These are phyloP conservation scores for Leptosomus discolor DNA, from an alignment of 2,113 vertebrate genomes.

Conservation along the genomic window DNA sequence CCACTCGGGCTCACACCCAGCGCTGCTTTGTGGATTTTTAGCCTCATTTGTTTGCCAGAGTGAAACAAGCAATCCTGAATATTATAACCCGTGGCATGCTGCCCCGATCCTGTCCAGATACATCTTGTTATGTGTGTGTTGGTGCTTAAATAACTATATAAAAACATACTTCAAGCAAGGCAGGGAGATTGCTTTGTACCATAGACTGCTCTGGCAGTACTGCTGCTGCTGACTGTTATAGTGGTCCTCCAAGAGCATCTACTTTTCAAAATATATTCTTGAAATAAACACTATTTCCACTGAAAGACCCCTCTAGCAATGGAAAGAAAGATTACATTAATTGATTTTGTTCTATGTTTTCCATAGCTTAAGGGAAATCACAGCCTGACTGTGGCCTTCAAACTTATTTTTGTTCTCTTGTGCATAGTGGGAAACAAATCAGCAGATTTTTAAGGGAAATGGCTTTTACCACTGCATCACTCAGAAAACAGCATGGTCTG, in stretches of 20 bases:
- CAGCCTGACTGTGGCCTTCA: neutral
- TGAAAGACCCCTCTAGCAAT: neutral
- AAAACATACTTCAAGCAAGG: neutral
- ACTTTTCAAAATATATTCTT: neutral
- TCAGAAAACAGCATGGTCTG: neutral
- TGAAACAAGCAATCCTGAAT: neutral
- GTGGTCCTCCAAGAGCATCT: neutral
- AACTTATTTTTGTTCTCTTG: neutral
- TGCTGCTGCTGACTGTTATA: neutral
- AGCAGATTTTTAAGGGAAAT: neutral
- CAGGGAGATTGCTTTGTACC: neutral
- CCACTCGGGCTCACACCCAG: neutral
- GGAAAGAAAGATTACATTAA: neutral
- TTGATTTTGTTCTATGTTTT: neutral
- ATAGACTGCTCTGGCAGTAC: neutral
- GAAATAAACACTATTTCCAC: neutral
- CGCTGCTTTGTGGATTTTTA: neutral
- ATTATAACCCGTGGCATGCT: neutral
- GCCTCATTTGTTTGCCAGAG: neutral
- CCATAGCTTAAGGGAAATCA: neutral
- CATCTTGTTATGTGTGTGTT: neutral
- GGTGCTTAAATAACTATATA: neutral
- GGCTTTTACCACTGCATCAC: neutral
- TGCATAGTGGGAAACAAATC: neutral
- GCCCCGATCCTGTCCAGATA: neutral